Evolutionary conservation across 2,888 invertebrate genomes (phyloP).

Genomic region (Dynastes maya): DNA sequence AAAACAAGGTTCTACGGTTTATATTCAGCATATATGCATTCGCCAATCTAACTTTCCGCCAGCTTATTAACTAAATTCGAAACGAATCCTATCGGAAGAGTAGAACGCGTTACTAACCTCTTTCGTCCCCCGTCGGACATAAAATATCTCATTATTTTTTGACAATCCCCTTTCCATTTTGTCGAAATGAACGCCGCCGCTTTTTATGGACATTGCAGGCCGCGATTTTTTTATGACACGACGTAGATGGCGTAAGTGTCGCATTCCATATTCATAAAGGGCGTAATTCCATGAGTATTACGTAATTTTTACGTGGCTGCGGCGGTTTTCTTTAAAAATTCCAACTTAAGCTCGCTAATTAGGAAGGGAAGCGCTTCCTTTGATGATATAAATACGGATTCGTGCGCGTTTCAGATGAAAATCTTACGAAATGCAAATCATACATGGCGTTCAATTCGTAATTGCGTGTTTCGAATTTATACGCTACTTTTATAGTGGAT

Average conservation of each 20-base stretch:
- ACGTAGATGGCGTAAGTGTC: constrained; percentile 2
- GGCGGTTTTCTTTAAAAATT: background rate
- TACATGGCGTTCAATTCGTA: too few relatives aligned
- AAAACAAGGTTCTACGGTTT: too few relatives aligned
- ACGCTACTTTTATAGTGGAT: too few relatives aligned
- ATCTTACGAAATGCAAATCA: too few relatives aligned
- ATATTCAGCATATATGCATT: too few relatives aligned
- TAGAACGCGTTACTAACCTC: background rate
- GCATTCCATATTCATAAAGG: background rate
- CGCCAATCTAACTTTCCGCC: background rate
- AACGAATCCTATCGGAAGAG: background rate
- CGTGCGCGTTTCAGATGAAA: too few relatives aligned
- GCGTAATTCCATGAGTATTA: constrained; percentile 13
- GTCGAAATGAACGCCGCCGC: background rate
- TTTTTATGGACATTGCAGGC: constrained; percentile 5
- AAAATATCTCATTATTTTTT: constrained; percentile 12
- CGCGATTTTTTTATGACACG: constrained; percentile 5
- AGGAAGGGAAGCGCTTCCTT: background rate
- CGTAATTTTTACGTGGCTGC: background rate
- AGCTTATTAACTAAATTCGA: background rate
- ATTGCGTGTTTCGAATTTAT: too few relatives aligned
- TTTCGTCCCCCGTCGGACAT: background rate
- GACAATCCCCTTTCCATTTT: background rate
- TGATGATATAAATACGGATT: too few relatives aligned
- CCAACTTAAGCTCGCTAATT: background rate